Percentiles rank a stretch among this genome's conserved stretches.
Conservation (phyloP, 2,113 vertebrate species). For the Oxyura jamaicensis region DNA sequence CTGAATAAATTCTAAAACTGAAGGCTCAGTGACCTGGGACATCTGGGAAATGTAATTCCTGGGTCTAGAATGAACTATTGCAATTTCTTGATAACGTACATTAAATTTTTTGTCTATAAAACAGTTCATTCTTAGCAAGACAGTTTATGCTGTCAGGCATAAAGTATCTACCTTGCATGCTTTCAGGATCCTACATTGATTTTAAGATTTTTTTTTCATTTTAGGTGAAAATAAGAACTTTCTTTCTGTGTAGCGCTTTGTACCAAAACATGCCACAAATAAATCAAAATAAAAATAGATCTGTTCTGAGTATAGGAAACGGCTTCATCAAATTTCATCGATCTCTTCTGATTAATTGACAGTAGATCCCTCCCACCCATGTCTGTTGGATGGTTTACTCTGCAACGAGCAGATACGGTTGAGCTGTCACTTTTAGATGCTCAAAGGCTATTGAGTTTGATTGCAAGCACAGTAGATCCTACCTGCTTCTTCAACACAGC, state of each 20-base stretch:
- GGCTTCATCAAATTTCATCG: not conserved
- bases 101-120: not conserved
- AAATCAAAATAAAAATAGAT: not conserved
- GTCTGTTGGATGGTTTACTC: not conserved
- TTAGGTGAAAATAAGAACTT: not conserved
- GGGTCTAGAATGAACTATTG: not conserved
- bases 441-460: not conserved
- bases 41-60: not conserved
- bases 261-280: not conserved
- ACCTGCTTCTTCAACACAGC: not conserved
- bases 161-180: not conserved
- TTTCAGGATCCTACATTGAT: not conserved
- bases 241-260: not conserved
- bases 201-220: not conserved
- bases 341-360: not conserved
- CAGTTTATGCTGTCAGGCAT: not conserved
- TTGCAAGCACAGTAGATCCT: not conserved
- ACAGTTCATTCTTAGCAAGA: not conserved
- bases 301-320: not conserved
- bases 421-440: not conserved
- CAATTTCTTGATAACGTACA: not conserved
- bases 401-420: not conserved
- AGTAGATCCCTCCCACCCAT: not conserved
- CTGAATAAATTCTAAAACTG: not conserved
- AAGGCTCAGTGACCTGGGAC: constrained; percentile 2